phyloP scores from a whole-genome alignment of 2,113 vertebrate species.

The Eclectus roratus region DNA sequence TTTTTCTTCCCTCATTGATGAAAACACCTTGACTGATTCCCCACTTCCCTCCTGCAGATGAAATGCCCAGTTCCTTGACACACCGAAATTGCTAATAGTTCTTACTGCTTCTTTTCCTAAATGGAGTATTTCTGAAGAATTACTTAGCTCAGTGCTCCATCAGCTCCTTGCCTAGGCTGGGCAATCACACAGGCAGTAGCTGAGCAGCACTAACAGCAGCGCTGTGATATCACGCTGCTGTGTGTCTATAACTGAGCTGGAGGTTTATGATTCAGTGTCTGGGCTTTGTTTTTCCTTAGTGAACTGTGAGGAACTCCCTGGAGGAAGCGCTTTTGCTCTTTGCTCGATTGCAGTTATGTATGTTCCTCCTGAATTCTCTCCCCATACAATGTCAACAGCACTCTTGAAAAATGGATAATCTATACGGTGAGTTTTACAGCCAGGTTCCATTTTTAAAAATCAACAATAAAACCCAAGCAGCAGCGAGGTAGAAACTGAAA shows the following conservation, averaged over 20 bases:
- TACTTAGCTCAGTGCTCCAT: constrained; percentile 17
- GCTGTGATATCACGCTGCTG: not conserved
- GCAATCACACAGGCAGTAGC: not conserved
- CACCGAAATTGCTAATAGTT: constrained; percentile 2
- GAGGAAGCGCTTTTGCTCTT: constrained; percentile 28
- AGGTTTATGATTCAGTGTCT: constrained; percentile 39
- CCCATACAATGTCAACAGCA: not conserved
- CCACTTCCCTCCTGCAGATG: not conserved
- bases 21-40: constrained; percentile 9
- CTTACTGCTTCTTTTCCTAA: constrained; percentile 8
- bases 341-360: constrained; percentile 21
- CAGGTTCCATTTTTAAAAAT: constrained; percentile 36
- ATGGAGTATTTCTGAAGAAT: constrained; percentile 27
- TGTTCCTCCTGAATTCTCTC: constrained; percentile 30
- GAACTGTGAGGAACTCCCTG: constrained; percentile 29
- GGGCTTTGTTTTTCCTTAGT: constrained; percentile 40
- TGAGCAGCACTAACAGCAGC: not conserved
- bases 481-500: not conserved
- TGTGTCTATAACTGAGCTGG: constrained; percentile 22
- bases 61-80: constrained; percentile 19
- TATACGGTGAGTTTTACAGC: constrained; percentile 20
- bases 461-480: constrained; percentile 14
- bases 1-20: constrained; percentile 5
- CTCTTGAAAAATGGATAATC: constrained; percentile 65
- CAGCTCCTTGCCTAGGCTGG: not conserved